These are phyloP conservation scores for Upupa epops DNA, from an alignment of 2,113 vertebrate species.

Conservation along the genomic window DNA sequence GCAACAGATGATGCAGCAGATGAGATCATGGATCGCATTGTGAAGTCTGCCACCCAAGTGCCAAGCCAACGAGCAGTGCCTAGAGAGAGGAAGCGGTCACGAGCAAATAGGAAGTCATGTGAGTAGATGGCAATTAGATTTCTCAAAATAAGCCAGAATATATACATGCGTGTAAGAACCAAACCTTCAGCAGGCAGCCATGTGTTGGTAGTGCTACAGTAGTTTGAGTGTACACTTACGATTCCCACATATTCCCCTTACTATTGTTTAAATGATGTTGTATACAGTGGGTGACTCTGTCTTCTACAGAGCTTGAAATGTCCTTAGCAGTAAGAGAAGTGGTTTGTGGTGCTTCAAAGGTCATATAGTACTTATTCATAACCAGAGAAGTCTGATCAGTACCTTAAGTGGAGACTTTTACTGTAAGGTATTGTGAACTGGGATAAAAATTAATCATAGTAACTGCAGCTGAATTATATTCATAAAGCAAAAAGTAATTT, in stretches of 20 bases:
- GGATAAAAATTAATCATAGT: not conserved
- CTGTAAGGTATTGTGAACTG: not conserved
- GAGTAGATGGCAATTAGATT: constrained; percentile 61
- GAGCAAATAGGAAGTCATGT: constrained; percentile 95
- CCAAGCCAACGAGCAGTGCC: constrained; percentile 88
- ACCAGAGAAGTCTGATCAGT: not conserved
- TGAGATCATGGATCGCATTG: constrained; percentile 98
- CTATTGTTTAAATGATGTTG: not conserved
- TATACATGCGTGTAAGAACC: not conserved
- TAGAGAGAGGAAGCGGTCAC: constrained; percentile 90
- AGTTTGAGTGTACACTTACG: not conserved
- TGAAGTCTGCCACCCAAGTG: constrained; percentile 95
- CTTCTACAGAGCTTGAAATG: not conserved
- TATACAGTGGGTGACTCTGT: not conserved
- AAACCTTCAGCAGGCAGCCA: not conserved
- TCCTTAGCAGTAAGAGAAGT: not conserved
- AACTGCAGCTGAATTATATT: not conserved
- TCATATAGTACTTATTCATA: not conserved
- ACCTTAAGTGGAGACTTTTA: not conserved
- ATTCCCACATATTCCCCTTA: not conserved
- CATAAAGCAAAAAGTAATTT: not conserved
- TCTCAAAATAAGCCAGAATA: not conserved
- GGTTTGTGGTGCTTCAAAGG: not conserved
- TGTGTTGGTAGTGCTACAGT: not conserved
- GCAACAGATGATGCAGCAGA: constrained; percentile 90